phyloP scores from a whole-genome alignment of 2,888 invertebrate species.

The Nephrotoma flavescens region DNA sequence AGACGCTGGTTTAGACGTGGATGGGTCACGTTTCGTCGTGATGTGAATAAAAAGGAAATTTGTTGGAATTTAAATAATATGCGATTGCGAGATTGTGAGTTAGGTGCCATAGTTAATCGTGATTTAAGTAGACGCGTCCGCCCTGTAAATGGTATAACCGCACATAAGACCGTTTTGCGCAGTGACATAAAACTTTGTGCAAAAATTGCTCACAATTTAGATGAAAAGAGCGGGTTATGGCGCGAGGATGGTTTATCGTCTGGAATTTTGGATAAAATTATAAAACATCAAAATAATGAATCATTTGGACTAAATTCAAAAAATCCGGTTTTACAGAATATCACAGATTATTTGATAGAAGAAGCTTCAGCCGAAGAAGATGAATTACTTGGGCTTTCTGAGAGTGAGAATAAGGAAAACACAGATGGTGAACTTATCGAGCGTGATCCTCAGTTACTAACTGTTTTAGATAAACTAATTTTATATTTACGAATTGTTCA shows the following conservation, averaged over 20 bases:
- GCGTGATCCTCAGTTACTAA: conserved; percentile 52
- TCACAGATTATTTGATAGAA: conserved; percentile 94
- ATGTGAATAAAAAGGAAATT: conserved; percentile 97
- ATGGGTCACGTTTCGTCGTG: conserved; percentile 94
- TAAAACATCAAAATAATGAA: conserved; percentile 6
- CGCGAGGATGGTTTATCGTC: conserved; percentile 32
- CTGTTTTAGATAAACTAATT: conserved; percentile 66
- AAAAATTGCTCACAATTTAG: conserved; percentile 79
- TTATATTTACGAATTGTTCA: conserved; percentile 92
- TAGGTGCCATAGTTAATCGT: conserved; percentile 82
- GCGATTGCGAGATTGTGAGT: conserved; percentile 36
- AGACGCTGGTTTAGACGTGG: conserved; percentile 92
- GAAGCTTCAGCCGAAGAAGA: conserved; percentile 98
- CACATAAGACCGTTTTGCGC: conserved; percentile 75
- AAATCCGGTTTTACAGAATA: conserved; percentile 91
- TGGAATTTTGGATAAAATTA: background rate
- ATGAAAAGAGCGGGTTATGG: conserved; percentile 74
- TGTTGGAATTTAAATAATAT: conserved; percentile 98
- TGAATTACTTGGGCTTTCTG: conserved; percentile 61
- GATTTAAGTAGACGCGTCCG: conserved; percentile 90
- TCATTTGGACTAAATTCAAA: conserved; percentile 58
- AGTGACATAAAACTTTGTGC: conserved; percentile 89
- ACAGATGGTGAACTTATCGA: conserved; percentile 42
- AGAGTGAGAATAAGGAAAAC: conserved; percentile 34
- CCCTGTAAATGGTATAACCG: conserved; percentile 77